Percentiles rank a stretch among this genome's conserved stretches.
phyloP scores from a whole-genome alignment of 2,888 invertebrate genomes.

The Amphipyra tragopoginis region DNA sequence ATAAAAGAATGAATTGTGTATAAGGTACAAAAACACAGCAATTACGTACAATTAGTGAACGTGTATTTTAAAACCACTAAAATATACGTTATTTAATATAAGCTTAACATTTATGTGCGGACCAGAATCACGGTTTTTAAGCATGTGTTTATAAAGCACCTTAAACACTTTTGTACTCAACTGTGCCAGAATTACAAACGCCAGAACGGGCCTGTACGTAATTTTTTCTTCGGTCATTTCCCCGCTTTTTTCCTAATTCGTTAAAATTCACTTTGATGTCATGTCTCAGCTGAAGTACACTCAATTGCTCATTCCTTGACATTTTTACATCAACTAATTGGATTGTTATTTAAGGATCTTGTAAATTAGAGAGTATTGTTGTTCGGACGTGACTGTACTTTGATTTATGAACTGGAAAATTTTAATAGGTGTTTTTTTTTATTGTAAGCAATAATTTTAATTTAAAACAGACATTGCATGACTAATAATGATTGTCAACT shows the following conservation, averaged over 20 bases:
- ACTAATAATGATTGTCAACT: no score
- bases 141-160: no score
- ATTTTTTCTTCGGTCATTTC: constrained; percentile 34
- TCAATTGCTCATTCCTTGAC: constrained; percentile 52
- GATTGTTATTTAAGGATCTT: constrained; percentile 27
- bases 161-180: constrained; percentile 12
- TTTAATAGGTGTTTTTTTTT: not conserved
- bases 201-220: constrained; percentile 16
- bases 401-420: not conserved
- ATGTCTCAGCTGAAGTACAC: constrained; percentile 43
- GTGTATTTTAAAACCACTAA: no score
- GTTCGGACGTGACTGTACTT: constrained; percentile 17
- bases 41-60: no score
- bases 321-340: constrained; percentile 54
- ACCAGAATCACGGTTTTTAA: no score
- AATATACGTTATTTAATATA: no score
- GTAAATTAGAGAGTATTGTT: constrained; percentile 34
- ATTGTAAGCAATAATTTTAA: no score
- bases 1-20: no score
- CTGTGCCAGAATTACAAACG: constrained; percentile 32
- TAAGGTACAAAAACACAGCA: no score
- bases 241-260: constrained; percentile 49
- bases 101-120: no score
- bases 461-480: no score
- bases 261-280: constrained; percentile 55